phyloP scores from a whole-genome alignment of 2,888 invertebrate genomes.

The Conus canariensis region DNA sequence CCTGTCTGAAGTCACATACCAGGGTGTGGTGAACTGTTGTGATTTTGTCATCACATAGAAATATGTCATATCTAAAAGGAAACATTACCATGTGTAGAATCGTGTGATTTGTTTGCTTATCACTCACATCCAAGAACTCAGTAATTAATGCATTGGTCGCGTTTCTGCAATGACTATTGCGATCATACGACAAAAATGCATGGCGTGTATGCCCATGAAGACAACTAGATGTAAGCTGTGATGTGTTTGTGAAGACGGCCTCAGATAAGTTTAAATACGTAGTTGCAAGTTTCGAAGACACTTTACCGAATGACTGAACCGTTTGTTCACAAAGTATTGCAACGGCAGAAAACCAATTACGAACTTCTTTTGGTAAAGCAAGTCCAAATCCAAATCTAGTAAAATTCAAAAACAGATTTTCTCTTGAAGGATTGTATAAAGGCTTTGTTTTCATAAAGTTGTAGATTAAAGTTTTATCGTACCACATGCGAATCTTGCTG shows the following conservation, averaged over 20 bases:
- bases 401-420: not conserved
- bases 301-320: not conserved
- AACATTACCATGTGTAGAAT: too few species aligned
- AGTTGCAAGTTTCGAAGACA: not conserved
- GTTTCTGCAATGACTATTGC: not conserved
- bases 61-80: not conserved
- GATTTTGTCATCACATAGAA: not conserved
- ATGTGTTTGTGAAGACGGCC: not conserved
- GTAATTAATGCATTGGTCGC: not conserved
- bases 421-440: not conserved
- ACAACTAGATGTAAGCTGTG: not conserved
- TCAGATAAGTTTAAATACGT: not conserved
- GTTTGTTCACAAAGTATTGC: not conserved
- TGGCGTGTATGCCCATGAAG: not conserved
- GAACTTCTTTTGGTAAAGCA: too few species aligned
- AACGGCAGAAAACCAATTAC: too few species aligned
- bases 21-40: not conserved
- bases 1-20: not conserved
- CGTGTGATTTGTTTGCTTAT: not conserved
- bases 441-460: not conserved
- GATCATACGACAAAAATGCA: not conserved
- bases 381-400: not conserved
- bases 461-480: not conserved
- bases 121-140: not conserved
- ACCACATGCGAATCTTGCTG: not conserved